Base-by-base conservation (phyloP, 2,888 invertebrate genomes). In the Euproctis similis region DNA sequence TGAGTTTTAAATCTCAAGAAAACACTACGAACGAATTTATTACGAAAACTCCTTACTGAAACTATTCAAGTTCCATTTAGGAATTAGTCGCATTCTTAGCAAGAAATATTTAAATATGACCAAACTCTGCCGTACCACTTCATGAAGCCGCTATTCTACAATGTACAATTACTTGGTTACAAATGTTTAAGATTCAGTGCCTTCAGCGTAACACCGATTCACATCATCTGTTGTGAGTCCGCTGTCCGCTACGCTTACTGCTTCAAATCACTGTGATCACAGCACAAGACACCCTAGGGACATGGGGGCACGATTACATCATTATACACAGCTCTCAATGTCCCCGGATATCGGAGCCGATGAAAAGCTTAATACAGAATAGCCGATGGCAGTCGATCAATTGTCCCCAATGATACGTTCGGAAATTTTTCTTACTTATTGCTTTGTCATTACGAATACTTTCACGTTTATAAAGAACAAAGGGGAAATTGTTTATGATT, bases 251-350 rank as follows among this genome's bases (percentile, higher is more conserved):
- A 46, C 56, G 56, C 55, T 55, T 36, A 38, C 32, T 34, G 44
- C 41, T 41, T 14, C 28, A 49, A 70, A 80, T 73, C 52, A 71
- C 74, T 55, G 72, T 68, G 52, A 71, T 75, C 66, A 49, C 16
- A 29, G 31, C 31, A 38, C 39, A 40, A n/a, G 36, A 53, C 44
- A 50, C 46, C 80, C 76, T 57, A 61, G 44, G 72, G 80, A 62
- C 45, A 35, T 50, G 70, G 75, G 72, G 80, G 62, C 45, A 35
- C 51, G 70, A 75, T 81, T 77, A 81, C 73, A 67, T 71, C 71
- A 80, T 80, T 78, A 78, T 42, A 50, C 51, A 42, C 57, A 54
- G 47, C 53, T 51, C 50, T 58, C 48, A 57, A 58, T 59, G 60
- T 59, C 63, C n/a, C 66, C 64, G 66, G 70, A 70, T 67, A 68